Percentiles rank a stretch among this genome's conserved stretches.
Evolutionary conservation across 2,113 vertebrate species (phyloP).

Genomic region (Solea solea): DNA sequence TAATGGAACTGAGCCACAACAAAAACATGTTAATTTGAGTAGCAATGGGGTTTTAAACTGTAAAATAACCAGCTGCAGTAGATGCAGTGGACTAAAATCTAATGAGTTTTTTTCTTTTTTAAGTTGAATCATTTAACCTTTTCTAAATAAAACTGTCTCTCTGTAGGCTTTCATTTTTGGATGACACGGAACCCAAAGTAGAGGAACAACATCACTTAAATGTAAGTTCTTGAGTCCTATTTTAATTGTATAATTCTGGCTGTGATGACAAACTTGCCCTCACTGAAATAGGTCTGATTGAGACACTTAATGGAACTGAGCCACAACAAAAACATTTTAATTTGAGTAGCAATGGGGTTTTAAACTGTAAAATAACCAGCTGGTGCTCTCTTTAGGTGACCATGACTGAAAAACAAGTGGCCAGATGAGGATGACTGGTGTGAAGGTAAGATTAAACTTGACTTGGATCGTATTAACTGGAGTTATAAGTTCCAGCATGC

Average conservation of each 20-base stretch:
- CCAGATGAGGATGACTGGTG: not conserved
- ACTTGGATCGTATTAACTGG: too few relatives aligned
- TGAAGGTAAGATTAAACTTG: slow-evolving; percentile 5
- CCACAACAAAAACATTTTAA: slow-evolving; percentile 22
- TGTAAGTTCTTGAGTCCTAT: slow-evolving; percentile 5
- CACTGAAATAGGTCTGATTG: slow-evolving; percentile 81
- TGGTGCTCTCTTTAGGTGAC: slow-evolving; percentile 13
- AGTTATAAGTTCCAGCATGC: slow-evolving; percentile 37
- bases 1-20: slow-evolving; percentile 73
- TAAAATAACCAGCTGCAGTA: too few relatives aligned
- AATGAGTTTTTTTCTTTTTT: not conserved
- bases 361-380: not conserved
- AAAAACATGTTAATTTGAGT: not conserved
- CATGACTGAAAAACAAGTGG: not conserved
- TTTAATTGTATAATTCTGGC: slow-evolving; percentile 41
- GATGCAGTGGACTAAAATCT: too few relatives aligned
- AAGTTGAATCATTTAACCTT: not conserved
- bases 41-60: too few relatives aligned
- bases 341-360: not conserved
- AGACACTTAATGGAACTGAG: slow-evolving; percentile 77
- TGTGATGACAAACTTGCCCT: slow-evolving; percentile 88
- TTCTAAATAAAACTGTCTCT: not conserved
- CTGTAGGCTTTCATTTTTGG: slow-evolving; percentile 2
- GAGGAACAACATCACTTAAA: fast-evolving
- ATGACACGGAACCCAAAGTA: not conserved